Conservation (phyloP, 2,888 invertebrate species). For the Microctonus hyperodae region DNA sequence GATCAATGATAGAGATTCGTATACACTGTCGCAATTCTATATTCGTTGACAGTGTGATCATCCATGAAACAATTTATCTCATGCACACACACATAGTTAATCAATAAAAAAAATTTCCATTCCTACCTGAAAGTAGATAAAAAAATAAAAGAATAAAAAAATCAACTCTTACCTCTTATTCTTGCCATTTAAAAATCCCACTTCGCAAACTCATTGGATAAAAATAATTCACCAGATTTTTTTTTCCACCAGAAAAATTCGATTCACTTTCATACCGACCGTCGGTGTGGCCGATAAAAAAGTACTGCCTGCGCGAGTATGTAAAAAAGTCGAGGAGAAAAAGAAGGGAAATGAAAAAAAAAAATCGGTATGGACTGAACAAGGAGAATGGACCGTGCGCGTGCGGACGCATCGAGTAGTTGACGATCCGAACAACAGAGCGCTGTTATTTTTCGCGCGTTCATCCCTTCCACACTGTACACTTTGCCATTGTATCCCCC, state of each 20-base stretch:
- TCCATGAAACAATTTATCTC: constrained; percentile 26
- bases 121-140: too few relatives aligned
- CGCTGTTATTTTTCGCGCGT: constrained; percentile 14
- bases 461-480: background rate
- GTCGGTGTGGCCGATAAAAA: constrained; percentile 30
- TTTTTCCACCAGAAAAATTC: background rate
- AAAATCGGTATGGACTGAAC: constrained; percentile 13
- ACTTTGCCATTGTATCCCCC: too few relatives aligned
- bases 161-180: background rate
- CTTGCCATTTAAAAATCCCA: background rate
- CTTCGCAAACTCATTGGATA: constrained; percentile 12
- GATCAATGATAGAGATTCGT: constrained; percentile 46
- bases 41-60: constrained; percentile 32
- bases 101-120: background rate
- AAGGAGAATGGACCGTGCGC: background rate
- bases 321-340: background rate
- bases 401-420: too few relatives aligned
- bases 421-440: constrained; percentile 16
- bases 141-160: too few relatives aligned
- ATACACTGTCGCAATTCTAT: constrained; percentile 36
- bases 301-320: background rate
- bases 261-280: constrained; percentile 25
- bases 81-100: constrained; percentile 4
- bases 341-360: background rate
- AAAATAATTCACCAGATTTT: constrained; percentile 22